Evolutionary conservation across 2,113 vertebrate genomes (phyloP).

Genomic region (Nycticryphes semicollaris): DNA sequence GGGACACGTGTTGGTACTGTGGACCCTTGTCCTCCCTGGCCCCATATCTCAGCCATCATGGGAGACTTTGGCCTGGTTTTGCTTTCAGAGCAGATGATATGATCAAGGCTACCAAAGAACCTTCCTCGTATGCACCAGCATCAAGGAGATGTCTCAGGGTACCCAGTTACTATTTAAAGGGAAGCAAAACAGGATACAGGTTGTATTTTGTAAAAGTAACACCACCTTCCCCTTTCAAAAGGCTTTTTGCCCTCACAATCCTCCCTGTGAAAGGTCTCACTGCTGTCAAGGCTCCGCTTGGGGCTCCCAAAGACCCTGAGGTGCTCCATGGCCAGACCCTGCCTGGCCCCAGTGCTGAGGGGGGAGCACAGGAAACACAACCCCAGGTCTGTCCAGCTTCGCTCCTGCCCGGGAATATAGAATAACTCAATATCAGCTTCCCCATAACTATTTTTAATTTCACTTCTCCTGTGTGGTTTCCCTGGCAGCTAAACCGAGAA

Average conservation of each 20-base stretch:
- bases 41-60: fast-evolving
- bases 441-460: not conserved
- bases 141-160: fast-evolving
- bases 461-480: conserved; percentile 8
- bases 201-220: not conserved
- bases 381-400: not conserved
- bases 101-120: not conserved
- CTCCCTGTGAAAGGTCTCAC: not conserved
- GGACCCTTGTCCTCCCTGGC: not conserved
- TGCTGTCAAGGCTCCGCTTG: fast-evolving
- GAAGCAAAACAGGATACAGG: not conserved
- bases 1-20: not conserved
- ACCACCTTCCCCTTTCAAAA: not conserved
- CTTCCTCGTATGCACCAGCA: not conserved
- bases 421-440: not conserved
- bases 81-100: not conserved
- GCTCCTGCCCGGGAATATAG: not conserved
- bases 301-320: fast-evolving
- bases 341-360: not conserved
- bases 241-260: not conserved
- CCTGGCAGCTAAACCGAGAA: not conserved
- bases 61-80: not conserved
- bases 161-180: not conserved
- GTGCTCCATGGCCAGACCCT: not conserved
- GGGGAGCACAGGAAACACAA: not conserved